Evolutionary conservation across 2,888 invertebrate species (phyloP), one percentile per base, ranked within the genome.

Genomic region (Hyles lineata): DNA sequence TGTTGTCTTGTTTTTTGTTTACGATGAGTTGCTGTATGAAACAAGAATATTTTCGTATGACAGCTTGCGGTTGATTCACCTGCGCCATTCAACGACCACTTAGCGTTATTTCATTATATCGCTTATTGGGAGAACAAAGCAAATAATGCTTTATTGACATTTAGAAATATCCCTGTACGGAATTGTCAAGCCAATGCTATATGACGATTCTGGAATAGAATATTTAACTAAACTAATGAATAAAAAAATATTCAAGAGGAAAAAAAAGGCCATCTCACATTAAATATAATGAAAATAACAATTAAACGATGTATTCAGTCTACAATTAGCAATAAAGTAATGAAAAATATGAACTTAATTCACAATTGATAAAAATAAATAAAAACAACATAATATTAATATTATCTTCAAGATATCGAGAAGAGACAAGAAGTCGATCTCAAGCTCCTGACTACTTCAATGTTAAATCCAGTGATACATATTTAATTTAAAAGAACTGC

Each of bases 1-100:
- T 85, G 86, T 86, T 81, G 80, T 81, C 84, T 85, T 82, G 77
- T 86, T 88, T 88, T 88, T 87, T 90, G 84, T 88, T 87, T 87
- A 83, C 82, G 83, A 86, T 83, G 83, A 82, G 81, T 82, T 78
- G 82, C 76, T 77, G 82, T 83, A 83, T 82, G 84, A 83, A 87
- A 85, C 85, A 85, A 86, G 82, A 88, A 89, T 89, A 83, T 84
- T 81, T 85, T 82, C 78, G 81, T 86, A 85, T 87, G 87, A 85
- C 87, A 85, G 82, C 80, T 80, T 80, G 75, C 80, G 79, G 86
- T 85, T 86, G 87, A 85, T 83, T 87, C 82, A 82, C 83, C 81
- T 83, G 78, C 80, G 76, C 80, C 83, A 82, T 82, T 87, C 84
- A 85, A 84, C 85, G 79, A 79, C 87, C 85, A 87, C 83, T 89